Conservation (phyloP, 2,113 vertebrate species). For the Athene cunicularia region DNA sequence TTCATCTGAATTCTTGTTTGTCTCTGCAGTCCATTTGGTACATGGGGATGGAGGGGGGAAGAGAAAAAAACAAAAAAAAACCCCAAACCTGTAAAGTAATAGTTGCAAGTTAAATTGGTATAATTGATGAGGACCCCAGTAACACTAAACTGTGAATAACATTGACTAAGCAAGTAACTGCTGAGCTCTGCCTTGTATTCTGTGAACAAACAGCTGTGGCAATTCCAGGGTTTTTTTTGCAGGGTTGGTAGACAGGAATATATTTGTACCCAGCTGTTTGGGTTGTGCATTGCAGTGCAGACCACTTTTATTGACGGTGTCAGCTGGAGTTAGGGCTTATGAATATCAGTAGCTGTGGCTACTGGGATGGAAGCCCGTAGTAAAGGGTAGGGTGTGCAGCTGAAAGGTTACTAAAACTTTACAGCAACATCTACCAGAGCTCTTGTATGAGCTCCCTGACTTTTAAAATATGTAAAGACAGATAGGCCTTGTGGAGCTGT, state of each 20-base stretch:
- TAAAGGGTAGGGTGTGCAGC: neutral
- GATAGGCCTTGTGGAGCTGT: neutral
- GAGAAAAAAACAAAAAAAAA: too few relatives aligned
- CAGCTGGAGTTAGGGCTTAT: neutral
- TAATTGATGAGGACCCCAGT: neutral
- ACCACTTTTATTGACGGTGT: too few relatives aligned
- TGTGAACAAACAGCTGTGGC: neutral
- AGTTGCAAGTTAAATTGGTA: neutral
- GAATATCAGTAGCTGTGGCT: neutral
- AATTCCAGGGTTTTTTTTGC: neutral
- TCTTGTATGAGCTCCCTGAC: neutral
- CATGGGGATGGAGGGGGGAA: accelerated
- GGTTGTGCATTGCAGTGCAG: neutral
- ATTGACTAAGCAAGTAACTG: neutral
- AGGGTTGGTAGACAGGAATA: neutral
- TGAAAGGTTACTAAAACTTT: neutral
- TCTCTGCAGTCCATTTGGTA: neutral
- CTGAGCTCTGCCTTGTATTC: neutral
- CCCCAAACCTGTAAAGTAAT: neutral
- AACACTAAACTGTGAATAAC: neutral
- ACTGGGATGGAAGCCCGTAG: neutral
- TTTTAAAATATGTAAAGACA: neutral
- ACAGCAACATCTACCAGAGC: neutral
- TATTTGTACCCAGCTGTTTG: accelerated
- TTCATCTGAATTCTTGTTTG: neutral